Percentiles rank a stretch among this genome's conserved stretches.
Conservation (phyloP, 1,140 invertebrate genomes). For the Lepidurus couesii region DNA sequence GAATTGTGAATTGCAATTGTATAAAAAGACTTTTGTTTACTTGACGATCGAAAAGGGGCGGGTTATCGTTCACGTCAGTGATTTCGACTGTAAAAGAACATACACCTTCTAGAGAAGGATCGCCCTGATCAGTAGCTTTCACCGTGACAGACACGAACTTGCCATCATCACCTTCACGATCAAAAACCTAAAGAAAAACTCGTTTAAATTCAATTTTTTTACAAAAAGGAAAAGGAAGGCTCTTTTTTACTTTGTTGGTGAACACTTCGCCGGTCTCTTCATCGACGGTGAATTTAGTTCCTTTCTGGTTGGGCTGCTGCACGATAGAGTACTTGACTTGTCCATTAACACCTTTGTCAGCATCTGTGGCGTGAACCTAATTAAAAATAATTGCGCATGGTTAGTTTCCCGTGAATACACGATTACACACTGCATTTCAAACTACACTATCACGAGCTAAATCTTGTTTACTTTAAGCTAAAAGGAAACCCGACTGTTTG, state of each 20-base stretch:
- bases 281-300: constrained; percentile 89
- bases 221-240: neutral
- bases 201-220: neutral
- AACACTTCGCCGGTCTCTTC: constrained; percentile 89
- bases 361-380: constrained; percentile 80
- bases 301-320: constrained; percentile 92
- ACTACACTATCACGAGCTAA: too few species aligned
- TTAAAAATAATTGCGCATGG: constrained; percentile 35
- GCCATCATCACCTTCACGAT: constrained; percentile 89
- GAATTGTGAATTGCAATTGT: constrained; percentile 27
- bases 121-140: constrained; percentile 93
- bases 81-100: constrained; percentile 95
- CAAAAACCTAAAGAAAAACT: constrained; percentile 64
- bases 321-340: constrained; percentile 93
- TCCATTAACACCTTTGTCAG: constrained; percentile 89
- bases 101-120: constrained; percentile 86
- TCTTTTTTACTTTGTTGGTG: constrained; percentile 68
- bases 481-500: too few species aligned
- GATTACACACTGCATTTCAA: neutral
- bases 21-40: constrained; percentile 49
- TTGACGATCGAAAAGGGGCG: constrained; percentile 88
- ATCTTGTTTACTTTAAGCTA: too few species aligned
- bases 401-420: neutral
- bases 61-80: constrained; percentile 88
- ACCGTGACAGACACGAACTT: constrained; percentile 93